A percentile compares a stretch with the other conserved stretches of the same genome.
phyloP scores from a whole-genome alignment of 2,113 vertebrate species.

The Takifugu flavidus region DNA sequence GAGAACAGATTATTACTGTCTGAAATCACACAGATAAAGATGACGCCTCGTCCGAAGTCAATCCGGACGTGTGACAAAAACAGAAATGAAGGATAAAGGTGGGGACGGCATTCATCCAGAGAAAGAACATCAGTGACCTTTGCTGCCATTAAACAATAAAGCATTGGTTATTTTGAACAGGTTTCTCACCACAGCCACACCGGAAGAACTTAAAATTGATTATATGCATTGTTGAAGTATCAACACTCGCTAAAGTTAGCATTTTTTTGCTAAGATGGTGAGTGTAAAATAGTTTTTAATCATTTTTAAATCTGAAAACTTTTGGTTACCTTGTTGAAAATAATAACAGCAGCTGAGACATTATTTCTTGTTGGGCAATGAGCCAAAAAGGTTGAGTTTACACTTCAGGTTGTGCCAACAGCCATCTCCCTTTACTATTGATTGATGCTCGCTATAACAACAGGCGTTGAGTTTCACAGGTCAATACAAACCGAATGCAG shows the following conservation, averaged over 20 bases:
- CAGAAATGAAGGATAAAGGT: constrained; percentile 12
- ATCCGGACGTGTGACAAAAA: constrained; percentile 22
- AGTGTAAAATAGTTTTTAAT: no score
- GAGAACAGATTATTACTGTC: constrained; percentile 42
- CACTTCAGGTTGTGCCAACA: not conserved
- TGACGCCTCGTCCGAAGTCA: constrained; percentile 10
- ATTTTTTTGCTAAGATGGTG: no score
- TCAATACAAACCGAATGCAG: constrained; percentile 13
- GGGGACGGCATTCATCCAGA: not conserved
- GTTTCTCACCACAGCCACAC: no score
- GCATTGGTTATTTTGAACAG: not conserved
- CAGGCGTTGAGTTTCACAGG: constrained; percentile 37
- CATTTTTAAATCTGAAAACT: no score
- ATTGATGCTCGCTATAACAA: constrained; percentile 34
- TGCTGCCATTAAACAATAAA: not conserved
- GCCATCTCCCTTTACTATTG: constrained; percentile 20
- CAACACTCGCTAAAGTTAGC: no score
- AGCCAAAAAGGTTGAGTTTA: constrained; percentile 22
- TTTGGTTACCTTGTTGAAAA: no score
- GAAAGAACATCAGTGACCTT: not conserved
- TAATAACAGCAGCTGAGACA: not conserved
- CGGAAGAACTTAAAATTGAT: no score
- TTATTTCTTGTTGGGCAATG: not conserved
- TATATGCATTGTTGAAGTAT: no score
- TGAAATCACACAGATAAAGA: constrained; percentile 43